phyloP scores from a whole-genome alignment of 2,888 invertebrate species.

The Ophioninae sp. region DNA sequence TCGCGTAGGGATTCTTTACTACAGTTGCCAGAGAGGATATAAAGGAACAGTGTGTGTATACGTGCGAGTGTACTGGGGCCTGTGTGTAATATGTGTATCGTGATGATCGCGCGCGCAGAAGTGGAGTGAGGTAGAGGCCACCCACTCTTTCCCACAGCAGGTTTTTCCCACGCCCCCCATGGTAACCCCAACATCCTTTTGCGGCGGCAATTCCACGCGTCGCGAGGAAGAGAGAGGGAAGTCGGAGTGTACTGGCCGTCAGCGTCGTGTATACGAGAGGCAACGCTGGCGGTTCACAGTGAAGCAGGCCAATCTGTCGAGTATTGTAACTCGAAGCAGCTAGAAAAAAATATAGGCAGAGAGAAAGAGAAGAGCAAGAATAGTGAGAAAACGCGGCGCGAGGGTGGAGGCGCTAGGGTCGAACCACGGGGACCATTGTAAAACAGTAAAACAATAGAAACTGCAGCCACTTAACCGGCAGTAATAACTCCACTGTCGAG shows the following conservation, averaged over 20 bases:
- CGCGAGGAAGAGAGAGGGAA: constrained; percentile 62
- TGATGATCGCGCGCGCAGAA: constrained; percentile 73
- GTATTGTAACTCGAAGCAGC: constrained; percentile 34
- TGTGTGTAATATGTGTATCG: constrained; percentile 65
- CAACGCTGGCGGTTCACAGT: constrained; percentile 47
- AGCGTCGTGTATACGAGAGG: constrained; percentile 49
- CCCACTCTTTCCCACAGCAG: constrained; percentile 92
- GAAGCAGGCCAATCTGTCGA: constrained; percentile 56
- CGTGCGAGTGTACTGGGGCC: not conserved
- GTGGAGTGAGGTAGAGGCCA: constrained; percentile 84
- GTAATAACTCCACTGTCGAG: constrained; percentile 74
- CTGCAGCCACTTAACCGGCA: constrained; percentile 75
- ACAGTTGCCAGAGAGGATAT: constrained; percentile 11
- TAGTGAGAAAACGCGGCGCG: constrained; percentile 53
- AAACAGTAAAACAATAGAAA: constrained; percentile 80
- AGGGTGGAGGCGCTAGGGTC: constrained; percentile 74
- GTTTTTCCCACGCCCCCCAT: constrained; percentile 90
- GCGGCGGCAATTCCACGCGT: constrained; percentile 79
- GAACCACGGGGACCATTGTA: constrained; percentile 72
- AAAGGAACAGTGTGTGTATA: constrained; percentile 28
- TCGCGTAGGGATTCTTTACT: constrained; percentile 28
- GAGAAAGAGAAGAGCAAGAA: constrained; percentile 28
- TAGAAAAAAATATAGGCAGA: constrained; percentile 10
- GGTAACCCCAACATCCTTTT: constrained; percentile 89
- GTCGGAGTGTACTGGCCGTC: constrained; percentile 53